Evolutionary conservation across 2,888 invertebrate genomes (phyloP).

Genomic region (Eudemis profundana): DNA sequence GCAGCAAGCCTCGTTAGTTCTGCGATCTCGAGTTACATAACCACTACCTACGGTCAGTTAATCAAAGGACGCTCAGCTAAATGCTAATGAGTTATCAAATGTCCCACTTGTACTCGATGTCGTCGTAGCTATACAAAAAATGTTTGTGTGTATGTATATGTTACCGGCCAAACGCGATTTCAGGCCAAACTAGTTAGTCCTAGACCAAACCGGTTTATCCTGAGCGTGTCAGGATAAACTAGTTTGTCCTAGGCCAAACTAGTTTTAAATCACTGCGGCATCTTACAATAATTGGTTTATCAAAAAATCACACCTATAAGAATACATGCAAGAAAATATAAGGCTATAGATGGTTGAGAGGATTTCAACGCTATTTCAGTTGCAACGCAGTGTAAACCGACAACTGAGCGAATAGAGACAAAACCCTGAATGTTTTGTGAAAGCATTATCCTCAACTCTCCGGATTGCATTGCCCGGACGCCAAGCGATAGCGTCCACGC

Average conservation of each 20-base stretch:
- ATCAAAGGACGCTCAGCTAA: constrained; percentile 1
- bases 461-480: constrained; percentile 1
- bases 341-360: too few species aligned
- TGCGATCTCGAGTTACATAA: constrained; percentile 12
- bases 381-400: neutral
- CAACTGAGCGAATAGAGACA: neutral
- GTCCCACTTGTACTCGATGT: neutral
- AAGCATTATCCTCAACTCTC: constrained; percentile 1
- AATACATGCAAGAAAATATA: too few species aligned
- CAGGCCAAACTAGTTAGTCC: too few species aligned
- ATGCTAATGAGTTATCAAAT: constrained; percentile 5
- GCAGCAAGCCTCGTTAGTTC: constrained; percentile 2
- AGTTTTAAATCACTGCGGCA: too few species aligned
- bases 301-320: too few species aligned
- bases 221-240: too few species aligned
- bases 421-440: neutral
- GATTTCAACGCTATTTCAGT: too few species aligned
- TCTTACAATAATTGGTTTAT: too few species aligned
- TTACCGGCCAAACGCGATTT: too few species aligned
- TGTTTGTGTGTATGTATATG: neutral
- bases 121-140: neutral
- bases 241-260: too few species aligned
- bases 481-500: constrained; percentile 5
- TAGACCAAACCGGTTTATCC: too few species aligned
- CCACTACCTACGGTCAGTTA: constrained; percentile 5